Base-by-base conservation (phyloP, 1,140 invertebrate genomes). In the Sipha flava region DNA sequence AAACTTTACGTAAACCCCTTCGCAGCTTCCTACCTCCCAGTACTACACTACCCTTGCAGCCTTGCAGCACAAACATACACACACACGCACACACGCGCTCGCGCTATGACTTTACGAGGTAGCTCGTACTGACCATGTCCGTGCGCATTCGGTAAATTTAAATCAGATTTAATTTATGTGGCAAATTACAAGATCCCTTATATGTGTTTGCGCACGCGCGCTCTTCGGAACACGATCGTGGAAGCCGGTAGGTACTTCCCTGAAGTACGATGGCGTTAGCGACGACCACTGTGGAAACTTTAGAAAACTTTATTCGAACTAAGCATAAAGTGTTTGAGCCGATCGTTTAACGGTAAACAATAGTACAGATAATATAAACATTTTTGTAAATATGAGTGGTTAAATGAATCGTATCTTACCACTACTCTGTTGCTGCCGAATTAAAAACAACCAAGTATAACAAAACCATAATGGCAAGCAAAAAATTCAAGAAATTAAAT, bases 141-240 rank as follows among this genome's bases (percentile, higher is more conserved):
- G 34, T 57, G 52, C 37, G 16, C 72, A 54, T 77, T 47, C 52
- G 52, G 52, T 59, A 77, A 77, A 77, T 77, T 77, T 77, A 77
- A 77, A 77, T 77, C 73, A 57, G 73, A 77, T 77, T 77, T 77
- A 77, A 77, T 77, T 77, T 77, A 77, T 77, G 73, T 40, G 73
- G 52, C 73, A 40, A 77, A 77, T 77, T 77, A 77, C 73, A 43
- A 59, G 73, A 77, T 77, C 47, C 29, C 16, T 1, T 57, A 57
- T 59, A 59, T 5, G 57, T 18, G 37, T 40, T 66, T 18, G n/a
- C 40, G 3, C 14, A 5, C 40, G 40, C 40, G 40, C 40, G 40
- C 40, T 7, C 34, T n/a, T n/a, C n/a, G n/a, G n/a, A n/a, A n/a
- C n/a, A n/a, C n/a, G n/a, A n/a, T n/a, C n/a, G n/a, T n/a, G n/a